These are phyloP conservation scores for Clarias macrocephalus DNA, from an alignment of 2,113 vertebrate genomes.

Conservation along the genomic window DNA sequence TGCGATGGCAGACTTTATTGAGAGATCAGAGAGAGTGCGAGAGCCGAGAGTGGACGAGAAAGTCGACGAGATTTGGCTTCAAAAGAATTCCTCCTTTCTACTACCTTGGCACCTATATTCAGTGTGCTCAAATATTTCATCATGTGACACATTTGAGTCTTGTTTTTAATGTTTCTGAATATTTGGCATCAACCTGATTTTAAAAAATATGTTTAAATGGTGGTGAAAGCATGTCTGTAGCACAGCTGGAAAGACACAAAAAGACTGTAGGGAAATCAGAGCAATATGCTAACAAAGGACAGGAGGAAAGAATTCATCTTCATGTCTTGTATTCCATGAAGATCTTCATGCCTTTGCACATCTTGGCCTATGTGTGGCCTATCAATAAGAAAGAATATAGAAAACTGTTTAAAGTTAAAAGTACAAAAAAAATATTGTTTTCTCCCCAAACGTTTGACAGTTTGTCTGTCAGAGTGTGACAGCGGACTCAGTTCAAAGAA, in stretches of 20 bases:
- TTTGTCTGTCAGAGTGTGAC: slow-evolving; percentile 4
- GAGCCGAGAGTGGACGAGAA: slow-evolving; percentile 16
- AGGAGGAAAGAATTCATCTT: slow-evolving; percentile 46
- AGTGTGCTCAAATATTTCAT: slow-evolving; percentile 32
- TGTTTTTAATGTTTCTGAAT: neutral
- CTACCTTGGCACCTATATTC: slow-evolving; percentile 6
- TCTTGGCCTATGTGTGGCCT: neutral
- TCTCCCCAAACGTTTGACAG: slow-evolving; percentile 1
- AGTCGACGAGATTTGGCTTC: slow-evolving; percentile 33
- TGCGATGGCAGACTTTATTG: slow-evolving; percentile 40
- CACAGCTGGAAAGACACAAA: slow-evolving; percentile 5
- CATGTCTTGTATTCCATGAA: slow-evolving; percentile 27
- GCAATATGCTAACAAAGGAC: neutral
- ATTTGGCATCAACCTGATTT: neutral
- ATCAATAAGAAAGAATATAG: slow-evolving; percentile 5
- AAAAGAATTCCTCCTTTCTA: slow-evolving; percentile 52
- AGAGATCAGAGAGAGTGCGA: slow-evolving; percentile 24
- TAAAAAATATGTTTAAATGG: slow-evolving; percentile 1
- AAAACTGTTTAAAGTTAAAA: neutral
- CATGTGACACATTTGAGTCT: neutral
- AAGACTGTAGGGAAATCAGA: neutral
- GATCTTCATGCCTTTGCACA: slow-evolving; percentile 24
- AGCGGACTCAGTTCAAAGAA: neutral
- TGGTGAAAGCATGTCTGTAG: neutral
- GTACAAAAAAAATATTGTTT: slow-evolving; percentile 6